These are phyloP conservation scores for Molanna angustata DNA, from an alignment of 2,888 invertebrate genomes.

Conservation along the genomic window DNA sequence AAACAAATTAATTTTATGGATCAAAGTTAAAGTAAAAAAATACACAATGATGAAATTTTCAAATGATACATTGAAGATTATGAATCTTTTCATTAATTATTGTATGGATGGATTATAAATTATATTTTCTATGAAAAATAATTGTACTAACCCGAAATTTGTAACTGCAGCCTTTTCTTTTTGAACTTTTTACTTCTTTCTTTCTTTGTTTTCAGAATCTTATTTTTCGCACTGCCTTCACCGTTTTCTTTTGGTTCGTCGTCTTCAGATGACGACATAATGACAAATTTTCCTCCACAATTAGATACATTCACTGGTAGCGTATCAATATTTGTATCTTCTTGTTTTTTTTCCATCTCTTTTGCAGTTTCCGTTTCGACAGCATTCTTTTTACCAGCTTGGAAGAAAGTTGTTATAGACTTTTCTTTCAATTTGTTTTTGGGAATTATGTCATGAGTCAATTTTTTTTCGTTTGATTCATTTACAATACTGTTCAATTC, in stretches of 20 bases:
- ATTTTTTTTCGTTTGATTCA: neutral
- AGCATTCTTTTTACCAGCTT: constrained; percentile 3
- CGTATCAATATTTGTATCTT: neutral
- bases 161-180: constrained; percentile 48
- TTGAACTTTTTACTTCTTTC: constrained; percentile 35
- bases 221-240: constrained; percentile 33
- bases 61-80: too few species aligned
- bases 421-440: neutral
- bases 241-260: neutral
- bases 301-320: neutral
- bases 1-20: too few species aligned
- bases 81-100: too few species aligned
- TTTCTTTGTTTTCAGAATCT: constrained; percentile 30
- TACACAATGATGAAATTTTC: too few species aligned
- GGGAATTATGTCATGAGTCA: too few species aligned
- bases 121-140: too few species aligned
- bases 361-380: neutral
- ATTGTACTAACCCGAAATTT: constrained; percentile 48
- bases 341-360: neutral
- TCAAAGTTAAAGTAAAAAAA: too few species aligned
- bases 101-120: too few species aligned
- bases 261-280: constrained; percentile 24
- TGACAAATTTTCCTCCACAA: constrained; percentile 16
- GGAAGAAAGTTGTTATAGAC: constrained; percentile 10
- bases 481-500: too few species aligned